Evolutionary conservation across 2,113 vertebrate genomes (phyloP).

Genomic region (Boulengerochromis microlepis): DNA sequence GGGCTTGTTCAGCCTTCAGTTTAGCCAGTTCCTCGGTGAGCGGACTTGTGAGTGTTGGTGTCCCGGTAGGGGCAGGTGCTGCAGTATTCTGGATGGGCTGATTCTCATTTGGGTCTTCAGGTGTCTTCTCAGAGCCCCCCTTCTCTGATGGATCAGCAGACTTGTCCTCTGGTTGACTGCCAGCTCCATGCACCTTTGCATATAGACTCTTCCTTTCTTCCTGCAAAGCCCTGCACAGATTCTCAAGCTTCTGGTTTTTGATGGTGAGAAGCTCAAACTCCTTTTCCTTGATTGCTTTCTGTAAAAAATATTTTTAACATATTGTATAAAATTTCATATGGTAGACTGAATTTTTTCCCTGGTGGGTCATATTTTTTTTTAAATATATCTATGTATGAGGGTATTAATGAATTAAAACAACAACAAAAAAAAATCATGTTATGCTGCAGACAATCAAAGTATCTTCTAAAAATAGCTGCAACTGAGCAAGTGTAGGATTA

Average conservation of each 20-base stretch:
- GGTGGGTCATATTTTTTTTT: accelerated
- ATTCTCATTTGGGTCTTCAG: neutral
- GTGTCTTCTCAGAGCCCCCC: neutral
- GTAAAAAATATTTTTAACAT: neutral
- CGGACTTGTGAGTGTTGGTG: neutral
- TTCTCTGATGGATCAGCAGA: constrained; percentile 1
- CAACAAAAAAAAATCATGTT: neutral
- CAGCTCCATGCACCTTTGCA: constrained; percentile 80
- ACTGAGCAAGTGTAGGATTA: neutral
- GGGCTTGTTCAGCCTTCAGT: constrained; percentile 57
- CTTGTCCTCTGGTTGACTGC: neutral
- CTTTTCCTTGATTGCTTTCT: constrained; percentile 79
- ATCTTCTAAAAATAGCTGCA: constrained; percentile 17
- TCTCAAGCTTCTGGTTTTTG: constrained; percentile 94
- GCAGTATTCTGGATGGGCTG: neutral
- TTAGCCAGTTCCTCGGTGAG: constrained; percentile 47
- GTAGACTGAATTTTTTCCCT: neutral
- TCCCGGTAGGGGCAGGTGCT: neutral
- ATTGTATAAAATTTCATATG: neutral
- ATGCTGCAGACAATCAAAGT: neutral
- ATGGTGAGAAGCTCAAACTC: constrained; percentile 85
- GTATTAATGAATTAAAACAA: neutral
- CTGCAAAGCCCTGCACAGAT: constrained; percentile 91
- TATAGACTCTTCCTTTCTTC: constrained; percentile 86
- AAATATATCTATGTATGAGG: neutral